Conservation (phyloP, 2,797 vertebrate species). For the Paratrypauchen microcephalus region DNA sequence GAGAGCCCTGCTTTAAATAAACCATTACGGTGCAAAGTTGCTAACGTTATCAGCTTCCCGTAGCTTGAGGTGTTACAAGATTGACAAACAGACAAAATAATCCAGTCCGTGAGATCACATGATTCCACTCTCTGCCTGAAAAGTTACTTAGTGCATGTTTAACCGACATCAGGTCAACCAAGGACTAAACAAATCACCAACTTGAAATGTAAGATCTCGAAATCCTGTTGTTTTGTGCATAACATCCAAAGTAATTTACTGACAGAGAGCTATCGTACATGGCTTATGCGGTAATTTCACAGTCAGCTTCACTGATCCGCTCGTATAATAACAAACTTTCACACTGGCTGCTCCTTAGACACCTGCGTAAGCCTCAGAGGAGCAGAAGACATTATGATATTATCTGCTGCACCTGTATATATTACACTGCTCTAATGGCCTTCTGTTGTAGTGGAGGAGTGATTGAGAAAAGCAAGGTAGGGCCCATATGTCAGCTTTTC, state of each 20-base stretch:
- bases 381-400: conserved; percentile 30
- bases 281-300: conserved; percentile 31
- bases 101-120: no score
- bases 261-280: background rate
- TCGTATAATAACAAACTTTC: conserved; percentile 27
- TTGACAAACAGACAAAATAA: no score
- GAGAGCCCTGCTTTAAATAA: no score
- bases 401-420: conserved; percentile 40
- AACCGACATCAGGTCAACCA: background rate
- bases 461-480: conserved; percentile 43
- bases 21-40: no score
- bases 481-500: conserved; percentile 34
- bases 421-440: conserved; percentile 61
- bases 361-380: conserved; percentile 51
- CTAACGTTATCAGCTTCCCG: no score
- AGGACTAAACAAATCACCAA: background rate
- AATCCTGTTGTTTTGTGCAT: background rate
- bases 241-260: background rate
- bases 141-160: background rate
- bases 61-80: no score
- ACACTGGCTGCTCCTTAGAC: conserved; percentile 25
- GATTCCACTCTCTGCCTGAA: background rate
- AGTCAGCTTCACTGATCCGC: conserved; percentile 30
- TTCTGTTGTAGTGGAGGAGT: conserved; percentile 42
- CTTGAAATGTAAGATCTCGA: background rate